Conservation (phyloP, 1,140 invertebrate genomes). For the Pectinophora gossypiella region DNA sequence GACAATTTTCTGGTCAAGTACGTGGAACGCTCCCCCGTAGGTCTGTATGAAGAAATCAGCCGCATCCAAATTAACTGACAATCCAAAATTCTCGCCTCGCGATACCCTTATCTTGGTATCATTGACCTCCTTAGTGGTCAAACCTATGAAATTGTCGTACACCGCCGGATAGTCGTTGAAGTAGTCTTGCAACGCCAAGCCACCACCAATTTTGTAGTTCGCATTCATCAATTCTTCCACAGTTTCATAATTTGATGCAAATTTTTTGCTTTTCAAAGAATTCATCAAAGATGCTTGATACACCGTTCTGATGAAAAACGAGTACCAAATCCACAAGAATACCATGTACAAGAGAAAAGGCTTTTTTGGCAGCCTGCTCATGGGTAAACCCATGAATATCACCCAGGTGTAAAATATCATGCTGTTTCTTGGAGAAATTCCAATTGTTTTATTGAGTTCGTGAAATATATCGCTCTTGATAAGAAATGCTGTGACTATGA, state of each 20-base stretch:
- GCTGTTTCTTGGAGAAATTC: conserved; percentile 8
- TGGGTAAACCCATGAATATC: conserved; percentile 48
- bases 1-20: conserved; percentile 33
- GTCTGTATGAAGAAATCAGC: background rate
- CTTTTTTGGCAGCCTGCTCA: conserved; percentile 33
- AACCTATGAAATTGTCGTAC: conserved; percentile 38
- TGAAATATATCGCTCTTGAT: too few species aligned
- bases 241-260: conserved; percentile 29
- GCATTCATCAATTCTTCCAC: conserved; percentile 42
- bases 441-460: conserved; percentile 10
- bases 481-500: conserved; percentile 26
- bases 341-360: conserved; percentile 25
- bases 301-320: conserved; percentile 50
- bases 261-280: conserved; percentile 41
- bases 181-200: conserved; percentile 44
- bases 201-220: conserved; percentile 45
- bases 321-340: conserved; percentile 51
- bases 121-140: conserved; percentile 32
- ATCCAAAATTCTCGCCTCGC: conserved; percentile 44
- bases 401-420: conserved; percentile 25
- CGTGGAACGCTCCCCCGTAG: conserved; percentile 15
- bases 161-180: conserved; percentile 38
- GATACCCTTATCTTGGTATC: conserved; percentile 29
- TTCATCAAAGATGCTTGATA: conserved; percentile 55
- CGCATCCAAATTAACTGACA: conserved; percentile 44